phyloP scores from a whole-genome alignment of 2,113 vertebrate species.

The Proterorhinus semilunaris region DNA sequence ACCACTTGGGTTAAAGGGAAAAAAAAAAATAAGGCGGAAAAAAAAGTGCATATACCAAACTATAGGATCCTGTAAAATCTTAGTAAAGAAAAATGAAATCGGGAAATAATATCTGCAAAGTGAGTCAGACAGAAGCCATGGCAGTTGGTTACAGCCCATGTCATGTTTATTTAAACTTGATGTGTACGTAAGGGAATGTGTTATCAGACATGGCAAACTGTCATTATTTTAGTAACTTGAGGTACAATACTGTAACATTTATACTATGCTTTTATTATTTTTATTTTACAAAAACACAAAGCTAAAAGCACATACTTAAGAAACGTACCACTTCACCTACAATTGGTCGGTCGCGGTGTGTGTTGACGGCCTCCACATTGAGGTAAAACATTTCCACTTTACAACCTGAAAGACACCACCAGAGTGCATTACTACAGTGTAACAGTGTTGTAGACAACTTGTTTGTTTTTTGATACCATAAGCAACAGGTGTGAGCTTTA shows the following conservation, averaged over 20 bases:
- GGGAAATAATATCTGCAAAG: slow-evolving; percentile 38
- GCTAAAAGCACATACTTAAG: background rate
- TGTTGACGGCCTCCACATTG: slow-evolving; percentile 93
- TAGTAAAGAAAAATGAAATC: slow-evolving; percentile 5
- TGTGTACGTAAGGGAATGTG: too few relatives aligned
- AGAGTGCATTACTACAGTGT: background rate
- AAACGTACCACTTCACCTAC: slow-evolving; percentile 75
- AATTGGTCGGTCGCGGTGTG: slow-evolving; percentile 88
- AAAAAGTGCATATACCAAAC: slow-evolving; percentile 20
- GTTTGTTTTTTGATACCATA: slow-evolving; percentile 80
- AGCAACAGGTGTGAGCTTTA: slow-evolving; percentile 93
- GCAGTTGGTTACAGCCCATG: slow-evolving; percentile 24
- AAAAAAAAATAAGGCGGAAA: slow-evolving; percentile 21
- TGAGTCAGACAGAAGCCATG: slow-evolving; percentile 33
- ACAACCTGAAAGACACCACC: slow-evolving; percentile 78
- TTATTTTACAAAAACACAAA: background rate
- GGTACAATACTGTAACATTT: too few relatives aligned
- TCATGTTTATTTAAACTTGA: slow-evolving; percentile 34
- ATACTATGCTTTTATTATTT: background rate
- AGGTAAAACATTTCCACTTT: slow-evolving; percentile 92
- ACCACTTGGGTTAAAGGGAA: slow-evolving; percentile 58
- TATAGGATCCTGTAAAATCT: background rate
- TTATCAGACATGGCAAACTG: too few relatives aligned
- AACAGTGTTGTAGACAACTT: background rate
- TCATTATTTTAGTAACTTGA: too few relatives aligned